Base-by-base conservation (phyloP, 2,888 invertebrate genomes). In the Parnassius glacialis region DNA sequence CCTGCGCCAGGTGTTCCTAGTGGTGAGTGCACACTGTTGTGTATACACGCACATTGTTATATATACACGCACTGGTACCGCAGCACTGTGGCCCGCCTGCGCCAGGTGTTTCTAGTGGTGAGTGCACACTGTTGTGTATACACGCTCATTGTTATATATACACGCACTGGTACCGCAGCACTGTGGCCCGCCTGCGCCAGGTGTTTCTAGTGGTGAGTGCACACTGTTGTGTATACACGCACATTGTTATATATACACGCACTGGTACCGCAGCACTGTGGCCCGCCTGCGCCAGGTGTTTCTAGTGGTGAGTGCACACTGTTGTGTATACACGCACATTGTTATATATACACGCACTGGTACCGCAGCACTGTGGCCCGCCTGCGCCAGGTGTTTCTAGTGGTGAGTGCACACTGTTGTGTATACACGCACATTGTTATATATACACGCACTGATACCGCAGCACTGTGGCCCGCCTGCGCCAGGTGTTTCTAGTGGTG, bases 41-140 rank as follows among this genome's bases (percentile, higher is more conserved):
- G 10, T 9, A 43, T 43, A 10, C 11, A 3, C 43, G 43, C 34
- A 34, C 5, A 34, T 7, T 34, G 34, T 34, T 7, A 34, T 34
- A 7, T 34, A 34, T 7, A 43, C 43, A 43, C 43, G 43, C 43
- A 43, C 43, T 43, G 43, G 43, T 99, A 98, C 92, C 94, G 95
- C 74, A 98, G 97, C 96, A 98, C 98, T 7, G 95, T 98, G 70
- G 99, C 98, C 60, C 92, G 99, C 66, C 92, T 99, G 66, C 96
- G 97, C 68, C 98, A 99, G 92, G 97, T 99, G 42, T 98, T 99
- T 87, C 93, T 99, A 61, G 94, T 95, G 87, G 98, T 98, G 86
- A 93, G 93, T 90, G 13, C 47, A 47, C 47, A 47, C 5, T 34
- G n/a, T 20, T 47, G 9, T n/a, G 13, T n/a, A 43, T 43, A 10